phyloP scores from a whole-genome alignment of 2,888 invertebrate species.

The Crossocerus cetratus region DNA sequence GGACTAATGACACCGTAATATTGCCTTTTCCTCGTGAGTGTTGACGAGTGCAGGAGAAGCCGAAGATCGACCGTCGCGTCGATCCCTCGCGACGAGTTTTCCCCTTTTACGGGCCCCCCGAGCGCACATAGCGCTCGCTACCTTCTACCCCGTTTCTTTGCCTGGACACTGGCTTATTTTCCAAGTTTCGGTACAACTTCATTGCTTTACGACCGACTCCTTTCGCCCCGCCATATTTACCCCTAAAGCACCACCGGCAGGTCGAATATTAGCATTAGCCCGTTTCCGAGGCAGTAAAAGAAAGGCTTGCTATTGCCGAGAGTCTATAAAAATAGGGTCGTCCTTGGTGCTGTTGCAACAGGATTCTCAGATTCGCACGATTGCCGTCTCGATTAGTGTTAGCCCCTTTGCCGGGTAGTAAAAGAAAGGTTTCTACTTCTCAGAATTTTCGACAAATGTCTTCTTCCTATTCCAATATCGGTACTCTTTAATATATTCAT shows the following conservation, averaged over 20 bases:
- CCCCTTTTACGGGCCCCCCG: slow-evolving; percentile 7
- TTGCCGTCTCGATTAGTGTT: too few relatives aligned
- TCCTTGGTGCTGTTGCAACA: too few relatives aligned
- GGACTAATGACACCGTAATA: slow-evolving; percentile 25
- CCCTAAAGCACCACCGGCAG: not conserved
- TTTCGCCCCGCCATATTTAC: not conserved
- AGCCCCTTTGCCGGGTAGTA: too few relatives aligned
- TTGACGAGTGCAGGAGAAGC: slow-evolving; percentile 4
- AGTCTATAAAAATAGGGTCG: too few relatives aligned
- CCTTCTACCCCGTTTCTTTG: not conserved
- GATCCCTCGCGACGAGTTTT: not conserved
- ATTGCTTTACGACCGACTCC: slow-evolving; percentile 24
- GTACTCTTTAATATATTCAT: too few relatives aligned
- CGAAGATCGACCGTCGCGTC: not conserved
- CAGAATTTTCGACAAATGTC: too few relatives aligned
- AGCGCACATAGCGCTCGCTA: not conserved
- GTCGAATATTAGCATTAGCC: too few relatives aligned
- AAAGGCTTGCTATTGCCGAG: too few relatives aligned
- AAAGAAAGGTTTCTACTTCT: too few relatives aligned
- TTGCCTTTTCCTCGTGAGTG: slow-evolving; percentile 19
- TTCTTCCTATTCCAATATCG: too few relatives aligned
- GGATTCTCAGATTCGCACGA: too few relatives aligned
- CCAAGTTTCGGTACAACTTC: slow-evolving; percentile 34
- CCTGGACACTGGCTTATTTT: slow-evolving; percentile 7
- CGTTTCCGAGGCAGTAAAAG: too few relatives aligned